phyloP scores from a whole-genome alignment of 1,140 invertebrate genomes.

The Acyrthosiphon pisum region DNA sequence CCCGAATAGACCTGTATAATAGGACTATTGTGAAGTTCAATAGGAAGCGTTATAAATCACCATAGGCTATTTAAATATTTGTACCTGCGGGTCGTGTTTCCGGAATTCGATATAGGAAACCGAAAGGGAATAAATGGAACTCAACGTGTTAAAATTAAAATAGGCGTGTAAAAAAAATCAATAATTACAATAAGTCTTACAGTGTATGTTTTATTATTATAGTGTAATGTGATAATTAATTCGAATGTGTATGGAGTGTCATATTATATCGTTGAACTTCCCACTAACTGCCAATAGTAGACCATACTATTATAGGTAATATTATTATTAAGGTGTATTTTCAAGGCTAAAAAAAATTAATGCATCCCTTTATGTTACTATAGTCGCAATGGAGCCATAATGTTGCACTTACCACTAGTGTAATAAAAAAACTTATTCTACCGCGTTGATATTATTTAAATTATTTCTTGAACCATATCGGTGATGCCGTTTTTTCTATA shows the following conservation, averaged over 20 bases:
- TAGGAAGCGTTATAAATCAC: conserved; percentile 4
- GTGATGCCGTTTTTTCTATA: background rate
- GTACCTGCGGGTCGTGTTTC: background rate
- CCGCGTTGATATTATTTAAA: background rate
- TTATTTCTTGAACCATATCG: background rate
- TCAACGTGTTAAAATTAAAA: background rate
- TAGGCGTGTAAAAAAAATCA: background rate
- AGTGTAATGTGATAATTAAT: background rate
- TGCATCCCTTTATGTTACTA: background rate
- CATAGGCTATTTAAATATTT: background rate
- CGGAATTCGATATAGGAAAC: background rate
- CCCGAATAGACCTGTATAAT: background rate
- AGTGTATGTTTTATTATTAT: background rate
- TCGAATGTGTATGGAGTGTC: background rate
- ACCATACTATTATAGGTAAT: background rate
- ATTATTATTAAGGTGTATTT: background rate
- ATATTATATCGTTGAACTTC: background rate
- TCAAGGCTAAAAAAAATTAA: background rate
- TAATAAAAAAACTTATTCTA: background rate
- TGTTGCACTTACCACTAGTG: background rate
- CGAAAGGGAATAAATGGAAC: background rate
- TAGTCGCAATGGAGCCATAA: background rate
- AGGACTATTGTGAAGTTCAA: background rate
- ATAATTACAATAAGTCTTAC: background rate
- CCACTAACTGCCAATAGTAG: background rate